phyloP scores from a whole-genome alignment of 2,113 vertebrate genomes.

The Salvelinus namaycush region DNA sequence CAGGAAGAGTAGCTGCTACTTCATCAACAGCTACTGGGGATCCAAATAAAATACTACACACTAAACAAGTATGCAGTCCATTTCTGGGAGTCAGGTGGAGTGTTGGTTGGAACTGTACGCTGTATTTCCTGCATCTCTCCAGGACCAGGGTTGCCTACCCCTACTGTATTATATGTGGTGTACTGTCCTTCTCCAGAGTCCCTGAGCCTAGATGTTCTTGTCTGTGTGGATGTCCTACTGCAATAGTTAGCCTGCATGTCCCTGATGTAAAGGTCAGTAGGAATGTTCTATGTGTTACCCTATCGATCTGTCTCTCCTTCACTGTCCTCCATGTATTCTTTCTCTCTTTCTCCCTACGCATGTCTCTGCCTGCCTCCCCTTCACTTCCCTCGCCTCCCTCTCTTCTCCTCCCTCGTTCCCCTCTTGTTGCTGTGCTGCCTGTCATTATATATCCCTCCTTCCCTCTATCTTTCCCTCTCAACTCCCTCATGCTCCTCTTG shows the following conservation, averaged over 20 bases:
- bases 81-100: no score
- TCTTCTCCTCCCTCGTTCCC: neutral
- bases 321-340: neutral
- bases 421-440: neutral
- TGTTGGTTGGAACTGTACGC: no score
- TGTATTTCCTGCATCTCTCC: no score
- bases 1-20: no score
- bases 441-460: neutral
- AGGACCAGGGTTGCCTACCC: no score
- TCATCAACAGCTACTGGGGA: no score
- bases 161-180: neutral
- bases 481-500: neutral
- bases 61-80: no score
- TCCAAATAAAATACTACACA: no score
- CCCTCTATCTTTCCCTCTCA: neutral
- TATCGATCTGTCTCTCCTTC: neutral
- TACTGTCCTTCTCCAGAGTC: slow-evolving; percentile 32
- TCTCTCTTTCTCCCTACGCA: neutral
- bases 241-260: slow-evolving; percentile 44
- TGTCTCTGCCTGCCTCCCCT: neutral
- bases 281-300: slow-evolving; percentile 40
- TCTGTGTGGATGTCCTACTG: slow-evolving; percentile 42
- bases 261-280: slow-evolving; percentile 60
- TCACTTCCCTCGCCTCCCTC: neutral
- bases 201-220: slow-evolving; percentile 28